phyloP scores from a whole-genome alignment of 2,797 vertebrate species.

The Lepilemur septentrionalis region DNA sequence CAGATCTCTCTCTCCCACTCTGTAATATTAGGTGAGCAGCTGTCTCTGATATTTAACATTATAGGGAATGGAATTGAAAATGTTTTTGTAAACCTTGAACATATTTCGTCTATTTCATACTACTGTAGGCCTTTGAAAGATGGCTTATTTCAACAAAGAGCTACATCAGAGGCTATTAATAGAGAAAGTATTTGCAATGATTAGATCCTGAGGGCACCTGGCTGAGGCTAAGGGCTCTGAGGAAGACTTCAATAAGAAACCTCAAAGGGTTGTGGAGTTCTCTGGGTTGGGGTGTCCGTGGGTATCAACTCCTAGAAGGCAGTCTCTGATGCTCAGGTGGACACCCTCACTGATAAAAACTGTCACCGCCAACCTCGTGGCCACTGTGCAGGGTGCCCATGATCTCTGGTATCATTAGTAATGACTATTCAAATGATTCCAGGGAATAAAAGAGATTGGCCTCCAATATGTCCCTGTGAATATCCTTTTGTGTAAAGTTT shows the following conservation, averaged over 20 bases:
- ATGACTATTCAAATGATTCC: not conserved
- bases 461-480: not conserved
- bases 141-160: not conserved
- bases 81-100: not conserved
- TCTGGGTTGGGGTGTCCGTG: not conserved
- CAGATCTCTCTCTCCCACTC: not conserved
- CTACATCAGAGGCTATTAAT: not conserved
- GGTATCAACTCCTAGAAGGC: not conserved
- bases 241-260: not conserved
- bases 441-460: not conserved
- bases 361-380: not conserved
- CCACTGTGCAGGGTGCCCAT: not conserved
- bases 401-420: not conserved
- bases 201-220: not conserved
- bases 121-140: not conserved
- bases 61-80: not conserved
- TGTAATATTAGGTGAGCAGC: not conserved
- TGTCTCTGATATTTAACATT: not conserved
- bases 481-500: not conserved
- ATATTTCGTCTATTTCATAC: not conserved
- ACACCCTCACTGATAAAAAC: not conserved
- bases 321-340: not conserved
- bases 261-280: fast-evolving
- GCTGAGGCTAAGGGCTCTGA: not conserved
- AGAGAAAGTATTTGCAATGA: not conserved